Conservation (phyloP, 2,797 vertebrate genomes). For the Remorina albescens region DNA sequence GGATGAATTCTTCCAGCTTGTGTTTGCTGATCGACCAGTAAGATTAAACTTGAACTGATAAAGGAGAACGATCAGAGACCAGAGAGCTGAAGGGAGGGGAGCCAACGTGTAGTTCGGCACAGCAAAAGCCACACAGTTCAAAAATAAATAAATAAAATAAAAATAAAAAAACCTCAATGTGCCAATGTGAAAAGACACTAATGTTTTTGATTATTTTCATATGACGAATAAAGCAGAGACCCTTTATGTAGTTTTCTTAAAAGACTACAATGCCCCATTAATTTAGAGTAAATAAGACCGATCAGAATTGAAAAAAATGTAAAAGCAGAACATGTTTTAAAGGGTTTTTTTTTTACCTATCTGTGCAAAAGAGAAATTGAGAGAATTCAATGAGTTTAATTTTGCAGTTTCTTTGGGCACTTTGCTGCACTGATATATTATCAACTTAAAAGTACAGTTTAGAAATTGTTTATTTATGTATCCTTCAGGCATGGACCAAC, state of each 20-base stretch:
- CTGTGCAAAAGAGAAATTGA: no score
- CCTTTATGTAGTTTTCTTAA: no score
- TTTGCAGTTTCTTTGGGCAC: no score
- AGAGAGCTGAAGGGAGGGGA: slow-evolving; percentile 17
- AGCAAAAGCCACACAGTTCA: not conserved
- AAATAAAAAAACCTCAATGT: not conserved
- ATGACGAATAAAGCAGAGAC: not conserved
- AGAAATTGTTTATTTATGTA: not conserved
- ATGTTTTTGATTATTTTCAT: not conserved
- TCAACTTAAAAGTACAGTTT: not conserved
- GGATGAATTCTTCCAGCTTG: slow-evolving; percentile 40
- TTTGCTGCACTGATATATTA: not conserved
- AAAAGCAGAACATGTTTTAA: not conserved
- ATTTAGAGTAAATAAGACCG: no score
- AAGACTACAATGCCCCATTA: not conserved
- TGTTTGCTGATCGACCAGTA: slow-evolving; percentile 40
- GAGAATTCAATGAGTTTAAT: no score
- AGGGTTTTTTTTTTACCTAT: no score
- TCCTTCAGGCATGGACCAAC: not conserved
- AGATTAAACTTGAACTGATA: slow-evolving; percentile 37
- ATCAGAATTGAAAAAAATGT: no score
- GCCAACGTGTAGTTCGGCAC: not conserved
- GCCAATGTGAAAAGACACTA: not conserved
- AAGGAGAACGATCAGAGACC: slow-evolving; percentile 38
- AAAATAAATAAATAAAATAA: not conserved